These are phyloP conservation scores for Tadarida brasiliensis DNA, from an alignment of 2,797 vertebrate species.

Conservation along the genomic window DNA sequence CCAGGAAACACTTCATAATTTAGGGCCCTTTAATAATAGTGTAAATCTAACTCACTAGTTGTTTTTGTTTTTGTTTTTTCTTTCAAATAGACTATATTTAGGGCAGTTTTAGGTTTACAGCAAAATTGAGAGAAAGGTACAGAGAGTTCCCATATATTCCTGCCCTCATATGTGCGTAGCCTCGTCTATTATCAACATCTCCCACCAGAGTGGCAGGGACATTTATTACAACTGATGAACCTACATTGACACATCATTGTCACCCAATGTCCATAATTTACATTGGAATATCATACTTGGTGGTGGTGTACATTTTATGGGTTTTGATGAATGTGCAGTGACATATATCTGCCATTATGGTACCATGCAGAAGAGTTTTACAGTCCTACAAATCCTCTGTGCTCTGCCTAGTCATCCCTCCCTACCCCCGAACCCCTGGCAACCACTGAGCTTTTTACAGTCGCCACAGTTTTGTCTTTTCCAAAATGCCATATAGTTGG, in stretches of 20 bases:
- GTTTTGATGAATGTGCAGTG: not conserved
- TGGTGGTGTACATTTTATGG: not conserved
- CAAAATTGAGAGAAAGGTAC: not conserved
- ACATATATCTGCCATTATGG: not conserved
- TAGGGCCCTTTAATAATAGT: not conserved
- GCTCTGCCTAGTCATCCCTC: not conserved
- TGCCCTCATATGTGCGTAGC: not conserved
- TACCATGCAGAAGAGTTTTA: not conserved
- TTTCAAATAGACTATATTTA: slow-evolving; percentile 1
- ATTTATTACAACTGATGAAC: not conserved
- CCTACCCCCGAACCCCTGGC: not conserved
- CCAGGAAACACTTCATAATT: not conserved
- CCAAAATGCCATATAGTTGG: not conserved
- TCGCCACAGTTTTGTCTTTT: not conserved
- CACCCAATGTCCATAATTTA: not conserved
- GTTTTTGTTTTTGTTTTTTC: not conserved
- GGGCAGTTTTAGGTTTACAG: not conserved
- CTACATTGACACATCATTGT: not conserved
- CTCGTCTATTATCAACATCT: not conserved
- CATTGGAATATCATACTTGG: not conserved
- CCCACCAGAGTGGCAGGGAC: not conserved
- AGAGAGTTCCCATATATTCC: not conserved
- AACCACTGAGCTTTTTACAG: not conserved
- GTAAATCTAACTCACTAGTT: not conserved
- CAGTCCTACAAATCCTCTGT: not conserved